These are phyloP conservation scores for Clarias pachynema DNA, from an alignment of 2,797 vertebrate species.

Conservation along the genomic window DNA sequence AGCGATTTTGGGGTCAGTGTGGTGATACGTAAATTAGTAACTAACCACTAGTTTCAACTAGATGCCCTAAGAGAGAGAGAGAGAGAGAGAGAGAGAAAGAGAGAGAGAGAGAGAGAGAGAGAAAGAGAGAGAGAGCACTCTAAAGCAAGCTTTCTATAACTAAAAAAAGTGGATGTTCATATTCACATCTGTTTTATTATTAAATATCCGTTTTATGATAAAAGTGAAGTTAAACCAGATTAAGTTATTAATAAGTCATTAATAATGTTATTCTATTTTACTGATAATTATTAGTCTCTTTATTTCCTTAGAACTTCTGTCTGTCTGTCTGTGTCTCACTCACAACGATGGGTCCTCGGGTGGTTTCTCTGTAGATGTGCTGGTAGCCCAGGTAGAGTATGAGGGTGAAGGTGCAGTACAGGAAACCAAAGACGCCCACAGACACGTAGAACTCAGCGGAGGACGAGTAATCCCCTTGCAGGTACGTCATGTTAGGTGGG, in stretches of 20 bases:
- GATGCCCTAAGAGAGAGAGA: too few species aligned
- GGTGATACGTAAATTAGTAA: too few species aligned
- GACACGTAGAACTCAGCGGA: constrained; percentile 91
- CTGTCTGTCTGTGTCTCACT: constrained; percentile 59
- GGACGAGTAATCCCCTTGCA: constrained; percentile 88
- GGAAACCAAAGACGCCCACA: constrained; percentile 89
- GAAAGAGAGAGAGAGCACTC: too few species aligned
- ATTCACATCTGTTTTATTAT: too few species aligned
- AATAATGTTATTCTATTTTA: not conserved
- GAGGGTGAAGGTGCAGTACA: constrained; percentile 87
- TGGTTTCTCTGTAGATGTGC: constrained; percentile 81
- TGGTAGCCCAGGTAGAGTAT: constrained; percentile 90
- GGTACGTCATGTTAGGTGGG: constrained; percentile 47
- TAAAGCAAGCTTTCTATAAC: too few species aligned
- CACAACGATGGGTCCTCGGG: constrained; percentile 82
- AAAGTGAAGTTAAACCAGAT: not conserved
- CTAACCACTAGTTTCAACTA: too few species aligned
- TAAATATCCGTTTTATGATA: too few species aligned
- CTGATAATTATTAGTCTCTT: not conserved
- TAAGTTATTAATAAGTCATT: not conserved
- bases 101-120: too few species aligned
- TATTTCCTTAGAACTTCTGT: not conserved
- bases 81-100: too few species aligned
- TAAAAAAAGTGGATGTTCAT: too few species aligned
- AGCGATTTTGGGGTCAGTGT: too few species aligned